Base-by-base conservation (phyloP, 1,140 invertebrate genomes). In the Leptonema lineaticorne region DNA sequence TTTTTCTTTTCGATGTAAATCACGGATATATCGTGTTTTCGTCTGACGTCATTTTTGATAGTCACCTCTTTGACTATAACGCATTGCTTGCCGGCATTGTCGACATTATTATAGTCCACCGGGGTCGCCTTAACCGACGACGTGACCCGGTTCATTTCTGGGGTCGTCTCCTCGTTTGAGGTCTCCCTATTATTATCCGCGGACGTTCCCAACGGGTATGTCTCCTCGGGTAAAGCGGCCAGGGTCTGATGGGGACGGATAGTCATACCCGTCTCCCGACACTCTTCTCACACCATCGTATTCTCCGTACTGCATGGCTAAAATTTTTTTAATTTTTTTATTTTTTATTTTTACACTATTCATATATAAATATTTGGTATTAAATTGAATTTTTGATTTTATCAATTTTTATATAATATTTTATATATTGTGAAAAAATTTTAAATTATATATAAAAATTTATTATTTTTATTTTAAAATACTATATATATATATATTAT, bases 201-300 rank as follows among this genome's bases (percentile, higher is more conserved):
- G 8, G 50, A n/a, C n/a, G n/a, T n/a, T n/a, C n/a, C 50, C 22
- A 26, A 7, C 22, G 50, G 50, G 27, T 26, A 45, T 30, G 27
- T 50, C 29, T 64, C 62, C 29, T 64, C 62, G 22, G 62, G 62
- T 9, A 62, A 14, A 18, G 20, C 59, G 33, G 33, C 29, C 24
- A 64, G 20, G 6, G 58, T 22, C 29, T 28, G 24, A 16, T 22
- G 24, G 45, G 62, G 62, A 45, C 45, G 62, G 62, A 26, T 7
- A n/a, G 62, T 16, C 41, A 64, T 26, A 29, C 46, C 62, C 18
- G 24, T 46, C 62, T 64, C 62, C 62, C 62, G 62, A 45, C 62
- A 64, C 27, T 64, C 62, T 28, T 64, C 62, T 64, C 62, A 64
- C 24, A 64, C 62, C 62, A 64, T 64, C 45, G 62, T 64, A 45